Conservation (phyloP, 2,888 invertebrate genomes). For the Phytoseiulus persimilis region DNA sequence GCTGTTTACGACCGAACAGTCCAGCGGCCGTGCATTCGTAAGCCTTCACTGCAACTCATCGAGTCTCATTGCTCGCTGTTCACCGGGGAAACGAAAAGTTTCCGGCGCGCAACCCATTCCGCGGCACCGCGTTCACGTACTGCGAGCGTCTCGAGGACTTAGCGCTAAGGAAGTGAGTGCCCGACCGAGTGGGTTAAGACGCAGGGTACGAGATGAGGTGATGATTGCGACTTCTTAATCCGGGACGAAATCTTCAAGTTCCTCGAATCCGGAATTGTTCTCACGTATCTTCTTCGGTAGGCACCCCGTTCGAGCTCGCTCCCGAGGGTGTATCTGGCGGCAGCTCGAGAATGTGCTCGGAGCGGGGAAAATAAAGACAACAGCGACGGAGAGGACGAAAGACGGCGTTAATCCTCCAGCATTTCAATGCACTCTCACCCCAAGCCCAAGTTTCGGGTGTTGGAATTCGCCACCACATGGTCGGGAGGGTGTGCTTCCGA, state of each 20-base stretch:
- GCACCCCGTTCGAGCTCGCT: background rate
- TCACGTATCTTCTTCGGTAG: background rate
- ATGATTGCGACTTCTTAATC: slow-evolving; percentile 5
- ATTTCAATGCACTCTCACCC: no score
- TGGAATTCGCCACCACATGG: no score
- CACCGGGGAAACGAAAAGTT: background rate
- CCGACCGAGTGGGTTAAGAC: background rate
- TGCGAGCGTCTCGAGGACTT: background rate
- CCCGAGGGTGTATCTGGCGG: background rate
- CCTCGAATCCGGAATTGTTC: background rate
- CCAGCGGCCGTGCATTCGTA: background rate
- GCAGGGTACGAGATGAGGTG: background rate
- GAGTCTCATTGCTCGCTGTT: background rate
- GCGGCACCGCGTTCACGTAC: background rate
- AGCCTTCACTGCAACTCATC: background rate
- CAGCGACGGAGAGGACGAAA: background rate
- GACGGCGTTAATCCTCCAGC: background rate
- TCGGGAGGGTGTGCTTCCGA: no score
- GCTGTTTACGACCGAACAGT: background rate
- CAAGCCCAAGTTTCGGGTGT: no score
- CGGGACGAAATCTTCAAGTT: background rate
- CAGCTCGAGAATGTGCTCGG: background rate
- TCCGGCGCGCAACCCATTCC: background rate
- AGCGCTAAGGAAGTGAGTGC: background rate
- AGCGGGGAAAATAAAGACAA: background rate